Evolutionary conservation across 2,888 invertebrate species (phyloP).

Genomic region (Zygothrica quintamaculata): DNA sequence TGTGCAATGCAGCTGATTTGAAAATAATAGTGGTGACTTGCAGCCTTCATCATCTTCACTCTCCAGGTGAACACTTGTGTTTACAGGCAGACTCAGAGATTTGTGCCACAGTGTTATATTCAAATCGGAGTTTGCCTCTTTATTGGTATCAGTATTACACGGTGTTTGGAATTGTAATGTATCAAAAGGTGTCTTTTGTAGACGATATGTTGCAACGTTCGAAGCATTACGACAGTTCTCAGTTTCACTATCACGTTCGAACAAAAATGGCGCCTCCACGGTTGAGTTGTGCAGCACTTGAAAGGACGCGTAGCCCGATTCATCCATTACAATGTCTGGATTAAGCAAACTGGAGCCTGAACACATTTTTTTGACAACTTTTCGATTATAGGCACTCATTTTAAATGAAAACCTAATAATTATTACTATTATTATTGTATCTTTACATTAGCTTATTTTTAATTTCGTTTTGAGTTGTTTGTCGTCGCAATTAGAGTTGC

Average conservation of each 20-base stretch:
- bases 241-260: conserved; percentile 51
- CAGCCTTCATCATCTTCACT: conserved; percentile 17
- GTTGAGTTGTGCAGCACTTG: conserved; percentile 65
- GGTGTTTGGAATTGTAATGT: conserved; percentile 59
- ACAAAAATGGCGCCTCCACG: conserved; percentile 73
- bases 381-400: conserved; percentile 65
- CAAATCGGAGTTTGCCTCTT: conserved; percentile 3
- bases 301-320: conserved; percentile 72
- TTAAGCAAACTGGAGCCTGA: conserved; percentile 41
- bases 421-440: conserved; percentile 15
- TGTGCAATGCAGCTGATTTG: conserved; percentile 26
- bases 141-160: conserved; percentile 5
- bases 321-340: conserved; percentile 56
- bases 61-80: conserved; percentile 11
- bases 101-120: conserved; percentile 25
- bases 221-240: conserved; percentile 67
- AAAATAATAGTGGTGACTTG: conserved; percentile 36
- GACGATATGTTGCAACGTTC: conserved; percentile 35
- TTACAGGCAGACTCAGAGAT: conserved; percentile 17
- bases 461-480: conserved; percentile 23
- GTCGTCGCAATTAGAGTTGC: conserved; percentile 43
- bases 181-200: conserved; percentile 18
- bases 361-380: conserved; percentile 34
- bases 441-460: conserved; percentile 52
- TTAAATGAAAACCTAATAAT: conserved; percentile 35